Base-by-base conservation (phyloP, 2,113 vertebrate genomes). In the Planiliza haematocheilus region DNA sequence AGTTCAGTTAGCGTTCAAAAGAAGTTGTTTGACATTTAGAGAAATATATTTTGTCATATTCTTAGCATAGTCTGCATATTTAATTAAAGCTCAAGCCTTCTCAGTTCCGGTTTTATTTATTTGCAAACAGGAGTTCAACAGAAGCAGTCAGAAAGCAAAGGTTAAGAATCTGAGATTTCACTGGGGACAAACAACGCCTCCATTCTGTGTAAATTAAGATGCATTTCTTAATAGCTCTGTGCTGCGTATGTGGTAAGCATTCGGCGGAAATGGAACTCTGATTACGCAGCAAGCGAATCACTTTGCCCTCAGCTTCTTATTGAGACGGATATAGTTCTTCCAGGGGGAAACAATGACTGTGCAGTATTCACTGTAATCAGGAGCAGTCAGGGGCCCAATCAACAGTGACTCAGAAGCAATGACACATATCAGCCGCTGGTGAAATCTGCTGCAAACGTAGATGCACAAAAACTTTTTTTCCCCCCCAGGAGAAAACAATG, bases 341-440 rank as follows among this genome's bases (percentile, higher is more conserved):
- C 67, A 24, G 57, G 36, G n/a, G 48, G n/a, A 69, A 76, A 59
- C 50, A 55, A 67, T 78, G 81, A 84, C 72, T 58, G 34, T 76
- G 81, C 83, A 79, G 58, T 41, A 71, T 69, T 78, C 68, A 38
- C 37, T 60, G 70, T 78, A 77, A 83, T 81, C 60, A 79, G 45
- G 52, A 81, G 67, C 43, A 65, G 53, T 75, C 69, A 73, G 64
- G 56, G 51, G 69, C 52, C 53, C 65, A 77, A 69, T 77, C 76
- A 84, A 45, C 61, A 11, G 48, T 71, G 76, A 84, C 67, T 86
- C 86, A 84, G 77, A 56, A 18, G 46, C 58, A 73, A 73, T 69
- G 43, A 69, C 80, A 74, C 3, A 10, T 48, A 79, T 74, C 74
- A 68, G 45, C 74, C 56, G 78, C 65, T 62, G 63, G 18, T 60